Base-by-base conservation (phyloP, 2,888 invertebrate genomes). In the Drosophila koepferae region DNA sequence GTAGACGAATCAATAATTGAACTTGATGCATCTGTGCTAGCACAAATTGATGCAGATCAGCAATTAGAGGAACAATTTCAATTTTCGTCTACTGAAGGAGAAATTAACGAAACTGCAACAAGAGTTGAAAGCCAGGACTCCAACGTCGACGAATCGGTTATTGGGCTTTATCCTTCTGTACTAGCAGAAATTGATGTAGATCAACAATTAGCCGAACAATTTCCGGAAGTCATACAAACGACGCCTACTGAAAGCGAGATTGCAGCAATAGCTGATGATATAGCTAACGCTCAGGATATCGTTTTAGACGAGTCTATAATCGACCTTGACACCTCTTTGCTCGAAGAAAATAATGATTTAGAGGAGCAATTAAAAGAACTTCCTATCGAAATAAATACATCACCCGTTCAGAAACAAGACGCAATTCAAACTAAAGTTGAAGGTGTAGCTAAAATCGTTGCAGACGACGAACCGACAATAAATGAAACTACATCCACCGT, bases 311-410 rank as follows among this genome's bases (percentile, higher is more conserved):
- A 38, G 5, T 60, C 67, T n/a, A 28, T 36, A 1, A 18, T 53
- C 36, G 34, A 44, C n/a, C 23, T 38, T 16, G 31, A 60, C 9
- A 34, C 28, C 38, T 63, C 51, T 46, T 1, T 34, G 10, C n/a
- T 34, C 23, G 28, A 3, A 10, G 40, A 14, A 10, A 12, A 44
- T 28, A 7, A 56, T 12, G 44, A 16, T 8, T 5, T 12, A 36
- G 38, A 31, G 2, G 14, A n/a, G 2, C 16, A 28, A 14, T 9
- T 20, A 0, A 23, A 2, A 40, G n/a, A 38, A 18, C 12, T 34
- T 38, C n/a, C 53, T 59, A 16, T 34, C 6, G 48, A 55, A 18
- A 69, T 18, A 9, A 9, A 12, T 4, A n/a, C 20, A 46, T 41
- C 49, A 18, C 14, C 40, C 7, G 36, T 23, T 12, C 44, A 20